Percentiles rank a stretch among this genome's conserved stretches.
Conservation (phyloP, 2,797 vertebrate species). For the Austrolebias charrua region DNA sequence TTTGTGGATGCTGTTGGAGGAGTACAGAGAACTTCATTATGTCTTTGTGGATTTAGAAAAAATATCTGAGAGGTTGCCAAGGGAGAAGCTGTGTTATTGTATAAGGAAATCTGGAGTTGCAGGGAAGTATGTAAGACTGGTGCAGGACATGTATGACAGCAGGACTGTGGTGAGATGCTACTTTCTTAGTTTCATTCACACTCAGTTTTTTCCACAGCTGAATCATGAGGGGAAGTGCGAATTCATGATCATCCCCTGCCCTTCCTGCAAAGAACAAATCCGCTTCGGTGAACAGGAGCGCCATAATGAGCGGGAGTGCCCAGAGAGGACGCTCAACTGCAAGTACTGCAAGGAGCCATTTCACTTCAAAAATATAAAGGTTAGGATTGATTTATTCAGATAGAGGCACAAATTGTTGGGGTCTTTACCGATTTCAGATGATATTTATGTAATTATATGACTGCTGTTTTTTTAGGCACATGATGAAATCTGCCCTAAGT, state of each 20-base stretch:
- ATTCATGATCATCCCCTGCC: slow-evolving; percentile 83
- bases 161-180: too few species aligned
- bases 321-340: slow-evolving; percentile 85
- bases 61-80: too few species aligned
- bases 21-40: too few species aligned
- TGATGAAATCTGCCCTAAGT: slow-evolving; percentile 91
- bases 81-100: too few species aligned
- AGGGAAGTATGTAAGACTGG: too few species aligned
- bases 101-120: too few species aligned
- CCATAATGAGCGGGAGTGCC: slow-evolving; percentile 85
- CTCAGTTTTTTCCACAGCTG: slow-evolving; percentile 52
- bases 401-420: not conserved
- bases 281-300: slow-evolving; percentile 83
- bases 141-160: too few species aligned
- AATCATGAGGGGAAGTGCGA: slow-evolving; percentile 84
- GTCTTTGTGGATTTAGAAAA: too few species aligned
- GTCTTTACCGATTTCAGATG: slow-evolving; percentile 8
- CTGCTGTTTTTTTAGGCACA: slow-evolving; percentile 81
- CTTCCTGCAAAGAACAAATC: slow-evolving; percentile 82
- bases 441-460: slow-evolving; percentile 1
- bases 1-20: too few species aligned
- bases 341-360: slow-evolving; percentile 86
- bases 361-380: slow-evolving; percentile 83
- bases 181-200: slow-evolving; percentile 7
- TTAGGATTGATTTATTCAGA: slow-evolving; percentile 54